These are phyloP conservation scores for Picathartes gymnocephalus DNA, from an alignment of 2,113 vertebrate genomes.

Conservation along the genomic window DNA sequence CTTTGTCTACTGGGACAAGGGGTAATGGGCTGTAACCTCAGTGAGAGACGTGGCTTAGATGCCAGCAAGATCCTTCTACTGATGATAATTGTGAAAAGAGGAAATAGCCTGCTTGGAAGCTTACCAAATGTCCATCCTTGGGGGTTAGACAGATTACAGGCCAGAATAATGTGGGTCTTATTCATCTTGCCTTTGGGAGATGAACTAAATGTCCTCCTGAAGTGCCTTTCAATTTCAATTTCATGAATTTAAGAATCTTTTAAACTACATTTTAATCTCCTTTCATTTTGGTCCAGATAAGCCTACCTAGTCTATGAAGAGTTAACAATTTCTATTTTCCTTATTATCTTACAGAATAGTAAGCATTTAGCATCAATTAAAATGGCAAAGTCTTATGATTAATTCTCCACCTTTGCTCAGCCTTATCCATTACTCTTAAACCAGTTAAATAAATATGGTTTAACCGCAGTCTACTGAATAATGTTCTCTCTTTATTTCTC, in stretches of 20 bases:
- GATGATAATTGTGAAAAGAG: background rate
- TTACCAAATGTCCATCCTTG: background rate
- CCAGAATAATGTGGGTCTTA: background rate
- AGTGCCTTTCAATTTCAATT: background rate
- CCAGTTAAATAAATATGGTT: conserved; percentile 42
- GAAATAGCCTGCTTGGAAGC: conserved; percentile 29
- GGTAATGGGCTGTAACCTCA: background rate
- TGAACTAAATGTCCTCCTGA: background rate
- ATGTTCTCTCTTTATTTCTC: conserved; percentile 20
- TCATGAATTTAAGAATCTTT: background rate
- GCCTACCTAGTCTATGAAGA: background rate
- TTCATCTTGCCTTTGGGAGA: background rate
- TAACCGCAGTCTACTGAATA: conserved; percentile 5
- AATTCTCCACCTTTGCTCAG: conserved; percentile 11
- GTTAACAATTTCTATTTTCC: background rate
- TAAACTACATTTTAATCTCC: background rate
- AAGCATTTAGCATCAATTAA: conserved; percentile 24
- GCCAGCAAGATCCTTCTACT: background rate
- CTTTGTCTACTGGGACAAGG: background rate
- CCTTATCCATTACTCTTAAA: conserved; percentile 4
- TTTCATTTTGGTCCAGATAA: background rate
- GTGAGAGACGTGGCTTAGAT: background rate
- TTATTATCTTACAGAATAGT: background rate
- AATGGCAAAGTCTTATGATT: background rate
- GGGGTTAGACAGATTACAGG: background rate